These are phyloP conservation scores for Taenaris catops DNA, from an alignment of 2,888 invertebrate genomes.

Conservation along the genomic window DNA sequence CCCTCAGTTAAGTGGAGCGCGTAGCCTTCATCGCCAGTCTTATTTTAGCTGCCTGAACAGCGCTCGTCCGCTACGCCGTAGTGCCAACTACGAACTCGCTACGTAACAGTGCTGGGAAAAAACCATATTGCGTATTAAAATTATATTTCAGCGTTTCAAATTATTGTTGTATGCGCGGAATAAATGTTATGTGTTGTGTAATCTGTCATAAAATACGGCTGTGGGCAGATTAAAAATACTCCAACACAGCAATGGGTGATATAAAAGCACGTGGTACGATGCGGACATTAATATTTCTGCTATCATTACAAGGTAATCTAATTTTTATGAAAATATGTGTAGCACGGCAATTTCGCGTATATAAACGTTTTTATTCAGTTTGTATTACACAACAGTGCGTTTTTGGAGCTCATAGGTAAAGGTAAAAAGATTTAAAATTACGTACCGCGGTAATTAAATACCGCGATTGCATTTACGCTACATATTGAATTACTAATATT, in stretches of 20 bases:
- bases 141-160: conserved; percentile 1
- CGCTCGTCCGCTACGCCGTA: conserved; percentile 21
- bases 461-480: too few relatives aligned
- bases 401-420: too few relatives aligned
- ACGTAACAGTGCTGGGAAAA: conserved; percentile 14
- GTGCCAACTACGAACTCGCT: conserved; percentile 13
- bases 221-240: conserved; percentile 7
- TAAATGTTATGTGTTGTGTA: conserved; percentile 3
- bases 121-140: conserved; percentile 4
- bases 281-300: conserved; percentile 22
- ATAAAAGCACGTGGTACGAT: conserved; percentile 16
- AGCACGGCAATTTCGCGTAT: not conserved
- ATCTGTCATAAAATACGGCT: conserved; percentile 1
- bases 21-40: conserved; percentile 21
- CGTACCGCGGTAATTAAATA: too few relatives aligned
- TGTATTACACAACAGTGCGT: not conserved
- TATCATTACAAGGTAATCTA: conserved; percentile 22
- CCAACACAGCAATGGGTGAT: conserved; percentile 5
- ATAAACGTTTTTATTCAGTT: conserved; percentile 1
- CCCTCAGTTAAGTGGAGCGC: conserved; percentile 12
- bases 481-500: too few relatives aligned
- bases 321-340: conserved; percentile 3
- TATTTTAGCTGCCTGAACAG: conserved; percentile 17
- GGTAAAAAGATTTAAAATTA: too few relatives aligned
- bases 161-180: not conserved